A percentile compares a stretch with the other conserved stretches of the same genome.
Evolutionary conservation across 2,888 invertebrate species (phyloP).

Genomic region (Bibio marci): DNA sequence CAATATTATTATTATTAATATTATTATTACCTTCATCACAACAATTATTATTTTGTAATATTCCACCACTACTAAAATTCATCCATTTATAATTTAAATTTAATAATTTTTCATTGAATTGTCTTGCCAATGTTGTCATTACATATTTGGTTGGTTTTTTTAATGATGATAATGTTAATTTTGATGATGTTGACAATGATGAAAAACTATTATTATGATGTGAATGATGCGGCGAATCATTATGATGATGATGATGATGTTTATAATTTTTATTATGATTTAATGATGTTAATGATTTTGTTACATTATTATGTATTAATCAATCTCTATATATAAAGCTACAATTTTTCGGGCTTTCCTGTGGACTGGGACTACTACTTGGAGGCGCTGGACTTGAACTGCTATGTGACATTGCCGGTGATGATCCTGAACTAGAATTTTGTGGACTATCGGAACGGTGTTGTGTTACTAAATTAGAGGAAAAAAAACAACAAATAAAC

Average conservation of each 20-base stretch:
- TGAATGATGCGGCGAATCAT: not conserved
- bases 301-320: slow-evolving; percentile 27
- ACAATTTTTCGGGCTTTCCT: slow-evolving; percentile 32
- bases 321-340: slow-evolving; percentile 33
- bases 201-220: not conserved
- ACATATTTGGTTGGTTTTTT: slow-evolving; percentile 15
- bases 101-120: slow-evolving; percentile 20
- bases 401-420: slow-evolving; percentile 31
- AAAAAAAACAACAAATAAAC: no score
- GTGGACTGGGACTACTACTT: slow-evolving; percentile 31
- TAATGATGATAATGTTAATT: slow-evolving; percentile 4
- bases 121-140: slow-evolving; percentile 20
- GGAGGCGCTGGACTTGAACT: slow-evolving; percentile 32
- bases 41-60: slow-evolving; percentile 5
- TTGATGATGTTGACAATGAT: slow-evolving; percentile 5
- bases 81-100: slow-evolving; percentile 27
- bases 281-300: slow-evolving; percentile 9
- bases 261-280: slow-evolving; percentile 1
- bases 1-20: not conserved
- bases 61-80: slow-evolving; percentile 23
- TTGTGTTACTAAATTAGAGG: slow-evolving; percentile 31
- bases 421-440: slow-evolving; percentile 31
- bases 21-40: no score
- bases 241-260: slow-evolving; percentile 4
- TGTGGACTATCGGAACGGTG: slow-evolving; percentile 32